These are phyloP conservation scores for rat (Rattus norvegicus) DNA, from an alignment of 2,113 vertebrate species.

Conservation along the genomic window GRCr8 NC_086021.1:89970501-89971000, in stretches of 20 bases:
- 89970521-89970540: background rate
- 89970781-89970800: background rate
- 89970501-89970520: background rate
- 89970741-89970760: background rate
- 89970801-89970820: background rate
- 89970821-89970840: background rate
- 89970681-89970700: background rate
- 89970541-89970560: background rate
- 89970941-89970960: background rate
- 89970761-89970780: background rate
- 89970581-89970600: background rate
- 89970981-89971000: no score
- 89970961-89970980: no score
- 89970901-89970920: background rate
- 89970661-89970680: background rate
- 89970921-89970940: background rate
- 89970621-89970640: background rate
- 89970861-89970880: background rate
- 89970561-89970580: background rate
- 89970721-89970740: background rate
- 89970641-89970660: background rate
- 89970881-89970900: background rate
- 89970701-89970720: background rate
- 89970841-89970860: background rate
- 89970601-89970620: background rate